Evolutionary conservation across 2,797 vertebrate genomes (phyloP).

Genomic region (Chelonia mydas): DNA sequence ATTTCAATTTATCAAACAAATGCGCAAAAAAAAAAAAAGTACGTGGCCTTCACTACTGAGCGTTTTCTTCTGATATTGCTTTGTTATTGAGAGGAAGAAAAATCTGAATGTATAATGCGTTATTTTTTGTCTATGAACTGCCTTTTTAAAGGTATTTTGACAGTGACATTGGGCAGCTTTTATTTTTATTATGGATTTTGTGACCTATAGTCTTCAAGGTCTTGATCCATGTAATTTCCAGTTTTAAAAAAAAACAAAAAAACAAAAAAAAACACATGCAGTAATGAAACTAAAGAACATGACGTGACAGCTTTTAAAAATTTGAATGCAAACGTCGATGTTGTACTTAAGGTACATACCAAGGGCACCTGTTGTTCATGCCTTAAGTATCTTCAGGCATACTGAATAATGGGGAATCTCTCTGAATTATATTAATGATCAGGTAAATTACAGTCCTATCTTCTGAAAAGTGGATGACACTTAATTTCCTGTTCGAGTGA

Average conservation of each 20-base stretch:
- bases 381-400: neutral
- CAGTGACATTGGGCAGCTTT: constrained; percentile 66
- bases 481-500: constrained; percentile 53
- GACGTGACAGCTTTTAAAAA: neutral
- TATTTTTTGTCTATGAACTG: constrained; percentile 76
- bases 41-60: constrained; percentile 89
- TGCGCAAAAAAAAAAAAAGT: constrained; percentile 73
- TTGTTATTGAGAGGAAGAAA: constrained; percentile 76
- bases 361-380: neutral
- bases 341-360: neutral
- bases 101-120: constrained; percentile 84
- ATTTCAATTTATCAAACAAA: constrained; percentile 78
- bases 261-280: neutral
- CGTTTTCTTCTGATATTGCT: constrained; percentile 76
- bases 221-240: constrained; percentile 33
- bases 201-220: constrained; percentile 46
- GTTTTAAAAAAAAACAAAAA: constrained; percentile 23
- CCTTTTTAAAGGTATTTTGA: constrained; percentile 78
- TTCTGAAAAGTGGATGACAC: constrained; percentile 28
- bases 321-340: neutral
- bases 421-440: constrained; percentile 25
- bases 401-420: constrained; percentile 15
- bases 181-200: constrained; percentile 64
- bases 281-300: constrained; percentile 22
- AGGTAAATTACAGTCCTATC: constrained; percentile 51